Base-by-base conservation (phyloP, 2,113 vertebrate species). In the Dendrocopos noguchii region DNA sequence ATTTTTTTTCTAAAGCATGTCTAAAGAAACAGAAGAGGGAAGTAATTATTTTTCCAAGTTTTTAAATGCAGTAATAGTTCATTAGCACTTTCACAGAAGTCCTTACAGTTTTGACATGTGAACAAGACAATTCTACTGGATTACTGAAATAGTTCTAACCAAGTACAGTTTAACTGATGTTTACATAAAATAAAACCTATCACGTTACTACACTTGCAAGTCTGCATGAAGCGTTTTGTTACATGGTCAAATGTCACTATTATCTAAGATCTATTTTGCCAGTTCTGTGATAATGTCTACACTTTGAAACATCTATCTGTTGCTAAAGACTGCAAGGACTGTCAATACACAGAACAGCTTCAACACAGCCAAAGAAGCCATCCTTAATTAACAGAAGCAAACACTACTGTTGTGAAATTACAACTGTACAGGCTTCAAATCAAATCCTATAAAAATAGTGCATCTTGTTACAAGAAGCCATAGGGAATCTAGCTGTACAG, bases 61-160 rank as follows among this genome's bases (percentile, higher is more conserved):
- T 65, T 3, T 70, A 6, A 82, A 50, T 6, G 3, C 31, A 79
- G 27, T 13, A 39, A 27, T 20, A 68, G 17, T 34, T 16, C 66
- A n/a, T 28, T 39, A 60, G 64, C 7, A 42, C 15, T 53, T n/a
- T 31, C 20, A 57, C 4, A 5, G 4, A 66, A 84, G 13, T 34
- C 25, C 8, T 1, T 7, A 31, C 5, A 4, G 10, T 25, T 20
- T 46, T 2, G 1, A 8, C 27, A 56, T 4, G 5, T 1, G 2
- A 66, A 19, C 29, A 80, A 66, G 53, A 61, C 31, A 61, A n/a
- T 25, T 66, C 42, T 27, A 71, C 44, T 25, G 10, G 2, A 24
- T 42, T 80, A 80, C 14, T 46, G 4, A 57, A 80, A 34, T 11
- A 64, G 21, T 22, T 71, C 36, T 21, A 46, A 46, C 12, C 12